Evolutionary conservation across 2,888 invertebrate species (phyloP).

Genomic region (Calliscelio sp.): DNA sequence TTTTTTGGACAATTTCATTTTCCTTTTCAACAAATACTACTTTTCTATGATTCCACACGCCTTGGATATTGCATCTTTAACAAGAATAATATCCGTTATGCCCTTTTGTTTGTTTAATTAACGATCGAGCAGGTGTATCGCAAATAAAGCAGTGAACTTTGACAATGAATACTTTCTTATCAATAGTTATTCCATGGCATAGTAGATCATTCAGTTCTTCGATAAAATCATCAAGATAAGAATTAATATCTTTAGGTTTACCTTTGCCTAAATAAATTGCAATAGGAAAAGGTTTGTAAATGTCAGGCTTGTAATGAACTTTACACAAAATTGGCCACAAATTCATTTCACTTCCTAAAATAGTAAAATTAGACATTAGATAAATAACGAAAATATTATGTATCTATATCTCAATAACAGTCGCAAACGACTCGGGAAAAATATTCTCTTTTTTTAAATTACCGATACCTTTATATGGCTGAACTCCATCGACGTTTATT

Average conservation of each 20-base stretch:
- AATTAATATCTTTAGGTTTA: background rate
- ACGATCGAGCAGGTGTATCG: conserved; percentile 69
- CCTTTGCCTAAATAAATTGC: background rate
- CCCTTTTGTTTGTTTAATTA: conserved; percentile 69
- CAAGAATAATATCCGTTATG: conserved; percentile 69
- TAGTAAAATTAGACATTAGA: too few relatives aligned
- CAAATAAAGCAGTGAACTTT: conserved; percentile 1
- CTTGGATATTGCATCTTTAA: conserved; percentile 65
- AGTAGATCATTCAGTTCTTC: conserved; percentile 1
- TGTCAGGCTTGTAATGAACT: background rate
- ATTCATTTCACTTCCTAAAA: background rate
- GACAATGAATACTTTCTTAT: background rate
- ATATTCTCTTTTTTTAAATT: too few relatives aligned
- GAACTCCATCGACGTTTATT: conserved; percentile 15
- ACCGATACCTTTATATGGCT: background rate
- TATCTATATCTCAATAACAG: too few relatives aligned
- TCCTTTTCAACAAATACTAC: conserved; percentile 36
- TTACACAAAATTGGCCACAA: conserved; percentile 26
- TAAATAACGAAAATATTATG: too few relatives aligned
- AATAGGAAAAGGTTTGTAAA: conserved; percentile 1
- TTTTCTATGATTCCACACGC: conserved; percentile 24
- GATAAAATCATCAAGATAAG: background rate
- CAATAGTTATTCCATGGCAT: background rate
- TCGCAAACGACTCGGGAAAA: too few relatives aligned
- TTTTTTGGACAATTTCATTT: too few relatives aligned